A percentile compares a stretch with the other conserved stretches of the same genome.
Evolutionary conservation across 2,113 vertebrate species (phyloP).

Genomic region (Chloropsis hardwickii): DNA sequence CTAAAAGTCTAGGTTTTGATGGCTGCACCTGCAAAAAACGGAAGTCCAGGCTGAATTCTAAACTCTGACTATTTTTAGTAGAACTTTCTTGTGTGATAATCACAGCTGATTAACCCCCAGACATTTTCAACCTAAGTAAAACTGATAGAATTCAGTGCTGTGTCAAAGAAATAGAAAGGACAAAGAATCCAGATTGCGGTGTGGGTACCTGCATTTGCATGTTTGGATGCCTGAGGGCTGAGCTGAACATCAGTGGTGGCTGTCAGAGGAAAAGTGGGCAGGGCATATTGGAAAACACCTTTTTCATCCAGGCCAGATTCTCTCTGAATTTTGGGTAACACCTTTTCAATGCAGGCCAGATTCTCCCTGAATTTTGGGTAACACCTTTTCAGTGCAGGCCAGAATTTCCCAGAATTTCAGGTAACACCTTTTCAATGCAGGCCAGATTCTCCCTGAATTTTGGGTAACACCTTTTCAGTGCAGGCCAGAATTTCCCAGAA

Average conservation of each 20-base stretch:
- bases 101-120: neutral
- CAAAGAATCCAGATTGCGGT: neutral
- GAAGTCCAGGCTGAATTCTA: neutral
- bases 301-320: neutral
- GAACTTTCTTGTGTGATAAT: neutral
- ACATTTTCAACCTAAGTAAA: neutral
- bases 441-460: neutral
- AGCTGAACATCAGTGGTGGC: neutral
- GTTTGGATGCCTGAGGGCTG: neutral
- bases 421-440: neutral
- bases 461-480: accelerated
- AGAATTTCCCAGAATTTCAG: neutral
- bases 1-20: neutral
- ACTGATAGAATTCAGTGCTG: neutral
- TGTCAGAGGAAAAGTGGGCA: neutral
- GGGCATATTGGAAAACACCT: neutral
- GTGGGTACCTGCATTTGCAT: accelerated
- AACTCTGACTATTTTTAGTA: neutral
- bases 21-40: neutral
- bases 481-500: too few relatives aligned
- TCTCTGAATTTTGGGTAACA: neutral
- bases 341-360: neutral
- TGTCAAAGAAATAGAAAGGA: neutral
- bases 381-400: too few relatives aligned
- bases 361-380: neutral